Evolutionary conservation across 2,888 invertebrate genomes (phyloP).

Genomic region (Smittia aterrima): DNA sequence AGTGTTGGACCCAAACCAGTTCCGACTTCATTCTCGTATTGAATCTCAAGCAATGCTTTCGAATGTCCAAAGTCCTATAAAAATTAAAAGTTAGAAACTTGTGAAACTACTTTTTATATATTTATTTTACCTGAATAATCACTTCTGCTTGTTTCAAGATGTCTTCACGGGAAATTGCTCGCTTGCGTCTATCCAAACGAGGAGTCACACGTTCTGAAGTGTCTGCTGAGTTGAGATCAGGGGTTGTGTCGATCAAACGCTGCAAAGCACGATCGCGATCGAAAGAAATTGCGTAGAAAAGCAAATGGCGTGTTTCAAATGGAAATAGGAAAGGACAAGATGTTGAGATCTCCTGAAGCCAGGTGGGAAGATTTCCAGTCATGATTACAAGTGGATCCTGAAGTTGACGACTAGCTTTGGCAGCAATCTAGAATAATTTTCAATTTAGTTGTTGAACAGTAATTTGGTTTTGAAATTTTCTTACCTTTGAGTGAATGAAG

Average conservation of each 20-base stretch:
- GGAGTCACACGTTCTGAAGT: constrained; percentile 89
- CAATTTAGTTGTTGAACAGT: constrained; percentile 5
- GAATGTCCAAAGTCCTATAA: constrained; percentile 79
- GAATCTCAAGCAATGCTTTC: constrained; percentile 85
- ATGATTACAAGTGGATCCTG: constrained; percentile 98
- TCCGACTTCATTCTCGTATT: constrained; percentile 67
- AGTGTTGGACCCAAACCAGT: constrained; percentile 98
- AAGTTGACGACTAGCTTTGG: constrained; percentile 94
- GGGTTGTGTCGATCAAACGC: constrained; percentile 88
- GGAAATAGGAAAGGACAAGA: constrained; percentile 94
- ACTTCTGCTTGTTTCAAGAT: constrained; percentile 94
- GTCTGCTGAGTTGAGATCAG: constrained; percentile 75
- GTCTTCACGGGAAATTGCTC: constrained; percentile 84
- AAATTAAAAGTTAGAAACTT: background rate
- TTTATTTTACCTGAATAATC: constrained; percentile 65
- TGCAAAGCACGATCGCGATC: constrained; percentile 96
- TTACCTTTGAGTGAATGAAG: constrained; percentile 82
- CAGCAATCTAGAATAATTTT: constrained; percentile 66
- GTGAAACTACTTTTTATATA: background rate
- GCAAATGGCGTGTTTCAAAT: constrained; percentile 92
- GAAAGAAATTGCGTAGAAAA: constrained; percentile 97
- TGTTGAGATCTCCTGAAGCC: constrained; percentile 87
- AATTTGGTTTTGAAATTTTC: too few relatives aligned
- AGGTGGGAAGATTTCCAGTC: constrained; percentile 95
- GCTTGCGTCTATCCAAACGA: constrained; percentile 86